Percentiles rank a stretch among this genome's conserved stretches.
Evolutionary conservation across 1,140 invertebrate genomes (phyloP).

Genomic region (Megalonaias nervosa): DNA sequence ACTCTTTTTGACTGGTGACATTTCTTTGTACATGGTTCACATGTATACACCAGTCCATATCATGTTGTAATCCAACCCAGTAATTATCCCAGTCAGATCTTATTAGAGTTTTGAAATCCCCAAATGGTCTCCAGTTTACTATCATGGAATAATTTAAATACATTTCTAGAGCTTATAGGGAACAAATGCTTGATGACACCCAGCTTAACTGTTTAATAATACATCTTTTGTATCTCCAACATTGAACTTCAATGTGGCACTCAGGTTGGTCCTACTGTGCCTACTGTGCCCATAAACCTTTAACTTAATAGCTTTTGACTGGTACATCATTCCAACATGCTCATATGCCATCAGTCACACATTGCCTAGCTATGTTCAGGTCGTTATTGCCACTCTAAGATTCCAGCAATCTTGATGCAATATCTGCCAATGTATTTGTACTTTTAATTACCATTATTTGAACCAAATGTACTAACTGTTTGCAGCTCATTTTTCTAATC

Average conservation of each 20-base stretch:
- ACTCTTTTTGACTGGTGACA: background rate
- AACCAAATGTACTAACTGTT: background rate
- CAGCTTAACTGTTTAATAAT: background rate
- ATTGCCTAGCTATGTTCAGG: no score
- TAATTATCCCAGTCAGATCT: slow-evolving; percentile 3
- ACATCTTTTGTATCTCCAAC: background rate
- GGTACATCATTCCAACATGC: no score
- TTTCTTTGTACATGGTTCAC: slow-evolving; percentile 10
- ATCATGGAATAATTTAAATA: no score
- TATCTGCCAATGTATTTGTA: background rate
- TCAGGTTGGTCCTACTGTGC: no score
- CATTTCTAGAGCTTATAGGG: no score
- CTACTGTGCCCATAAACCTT: no score
- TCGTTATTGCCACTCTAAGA: background rate
- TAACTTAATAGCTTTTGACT: no score
- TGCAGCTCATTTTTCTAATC: background rate
- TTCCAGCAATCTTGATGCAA: background rate
- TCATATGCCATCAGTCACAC: no score
- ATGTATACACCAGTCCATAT: slow-evolving; percentile 1
- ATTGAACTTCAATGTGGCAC: no score
- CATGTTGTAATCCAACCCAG: background rate
- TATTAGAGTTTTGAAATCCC: background rate
- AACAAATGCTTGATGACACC: background rate
- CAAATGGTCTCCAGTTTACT: background rate
- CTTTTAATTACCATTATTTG: background rate